A percentile compares a stretch with the other conserved stretches of the same genome.
Evolutionary conservation across 2,797 vertebrate genomes (phyloP).

Genomic region (Sebastes baramenuke): DNA sequence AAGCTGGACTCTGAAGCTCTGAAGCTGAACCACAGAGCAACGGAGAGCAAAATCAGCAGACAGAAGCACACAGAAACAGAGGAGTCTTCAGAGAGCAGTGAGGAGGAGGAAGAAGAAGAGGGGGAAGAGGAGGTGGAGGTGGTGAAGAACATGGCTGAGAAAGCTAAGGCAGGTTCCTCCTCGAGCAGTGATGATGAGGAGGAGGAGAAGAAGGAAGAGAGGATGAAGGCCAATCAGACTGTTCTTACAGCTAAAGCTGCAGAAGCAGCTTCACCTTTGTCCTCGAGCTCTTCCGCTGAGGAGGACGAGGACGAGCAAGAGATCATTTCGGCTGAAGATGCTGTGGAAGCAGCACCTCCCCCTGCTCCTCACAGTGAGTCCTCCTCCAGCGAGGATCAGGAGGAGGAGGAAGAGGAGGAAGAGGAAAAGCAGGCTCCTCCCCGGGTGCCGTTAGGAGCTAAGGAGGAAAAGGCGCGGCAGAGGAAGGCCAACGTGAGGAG

Average conservation of each 20-base stretch:
- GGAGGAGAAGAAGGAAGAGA: slow-evolving; percentile 12
- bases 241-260: neutral
- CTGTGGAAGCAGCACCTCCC: neutral
- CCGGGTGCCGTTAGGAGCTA: neutral
- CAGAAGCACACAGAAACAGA: neutral
- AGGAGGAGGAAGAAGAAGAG: neutral
- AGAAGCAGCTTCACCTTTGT: slow-evolving; percentile 14
- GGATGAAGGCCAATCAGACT: neutral
- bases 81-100: slow-evolving; percentile 2
- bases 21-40: neutral
- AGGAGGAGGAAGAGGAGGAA: slow-evolving; percentile 22
- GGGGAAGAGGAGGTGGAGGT: accelerated
- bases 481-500: slow-evolving; percentile 89
- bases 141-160: neutral
- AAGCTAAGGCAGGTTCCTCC: slow-evolving; percentile 3
- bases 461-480: slow-evolving; percentile 69
- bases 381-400: slow-evolving; percentile 9
- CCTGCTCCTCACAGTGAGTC: slow-evolving; percentile 15
- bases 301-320: slow-evolving; percentile 15
- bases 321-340: neutral
- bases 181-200: slow-evolving; percentile 28
- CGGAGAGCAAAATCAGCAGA: neutral
- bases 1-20: slow-evolving; percentile 17
- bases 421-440: slow-evolving; percentile 6
- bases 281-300: slow-evolving; percentile 33